Base-by-base conservation (phyloP, 2,888 invertebrate species). In the Orgyia antiqua region DNA sequence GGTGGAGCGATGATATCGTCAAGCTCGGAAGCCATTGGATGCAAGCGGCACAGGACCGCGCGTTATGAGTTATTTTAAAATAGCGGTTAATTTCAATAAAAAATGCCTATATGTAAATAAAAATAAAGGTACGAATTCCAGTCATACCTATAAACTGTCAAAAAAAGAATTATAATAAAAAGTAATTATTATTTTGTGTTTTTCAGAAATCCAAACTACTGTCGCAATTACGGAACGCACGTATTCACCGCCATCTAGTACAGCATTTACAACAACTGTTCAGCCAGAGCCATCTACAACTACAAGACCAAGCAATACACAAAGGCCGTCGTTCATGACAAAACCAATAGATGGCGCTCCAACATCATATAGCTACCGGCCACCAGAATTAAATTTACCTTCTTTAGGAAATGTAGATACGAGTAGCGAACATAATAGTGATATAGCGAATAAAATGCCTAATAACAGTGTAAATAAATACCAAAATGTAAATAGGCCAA, bases 391-490 rank as follows among this genome's bases (percentile, higher is more conserved):
- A 47, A 78, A 79, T 58, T 54, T 83, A 68, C 84, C 84, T 51
- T 72, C 77, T 41, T 58, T 80, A 73, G 76, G 69, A 63, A 80
- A 71, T 66, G 66, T 82, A 82, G 80, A 72, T 62, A 68, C 80
- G 67, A 79, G 68, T 79, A 80, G 72, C 76, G 83, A 82, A 76
- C 79, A 83, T 77, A 82, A 82, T 76, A 83, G 84, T 86, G 84
- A 86, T 86, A 80, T 86, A 86, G 82, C 77, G 78, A 70, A 83
- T 84, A 86, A 84, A 84, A 70, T 83, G 78, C 67, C 76, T 53
- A 83, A 71, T 83, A 83, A 71, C 82, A 83, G 69, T 86, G 80
- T 86, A 80, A 83, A 86, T 86, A 86, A 82, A 71, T 83, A 84
- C 77, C 86, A 86, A 83, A 84, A 79, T 83, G 76, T 82, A 82